Base-by-base conservation (phyloP, 2,113 vertebrate genomes). In the Halcyon senegalensis region DNA sequence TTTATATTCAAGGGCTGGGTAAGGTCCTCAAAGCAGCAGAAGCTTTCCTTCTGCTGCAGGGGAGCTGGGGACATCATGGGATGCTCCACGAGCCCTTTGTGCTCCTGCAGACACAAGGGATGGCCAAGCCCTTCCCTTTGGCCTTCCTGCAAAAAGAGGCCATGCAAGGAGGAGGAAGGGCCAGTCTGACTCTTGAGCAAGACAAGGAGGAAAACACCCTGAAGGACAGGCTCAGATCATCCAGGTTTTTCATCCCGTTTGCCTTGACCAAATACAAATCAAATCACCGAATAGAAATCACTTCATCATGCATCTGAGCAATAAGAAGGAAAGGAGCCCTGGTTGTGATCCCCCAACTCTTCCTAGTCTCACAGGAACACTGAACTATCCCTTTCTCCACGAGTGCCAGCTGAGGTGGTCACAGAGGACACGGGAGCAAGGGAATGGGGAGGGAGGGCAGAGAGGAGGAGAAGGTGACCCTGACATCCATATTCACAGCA, bases 391-490 rank as follows among this genome's bases (percentile, higher is more conserved):
- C 39, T 35, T 84, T 48, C 51, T 33, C 80, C 5, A 2, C 0
- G 1, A 39, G 37, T 6, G 12, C 25, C 78, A 69, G 37, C 67
- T 67, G 60, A 76, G 39, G 20, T 27, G 39, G 20, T 16, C 70
- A 31, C 58, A 18, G 64, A 53, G 58, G 44, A 58, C 35, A 69
- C 10, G 35, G 39, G n/a, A 69, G 60, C 35, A 35, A 87, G 31
- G 55, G 66, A 56, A 69, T 27, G 81, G 74, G 51, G 51, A 84
- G 16, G 67, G 84, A 87, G 14, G 43, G 10, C 3, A 10, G 11
- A 10, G 31, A 64, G 74, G 69, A 82, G 64, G 58, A 31, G 44
- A 95, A 97, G 93, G 92, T 94, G 97, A 97, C 95, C 90, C 96
- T 72, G 81, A 69, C 64, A 91, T 87, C 95, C 89, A n/a, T 43